A percentile compares a stretch with the other conserved stretches of the same genome.
Conservation (phyloP, 2,113 vertebrate genomes). For the Piaya cayana region DNA sequence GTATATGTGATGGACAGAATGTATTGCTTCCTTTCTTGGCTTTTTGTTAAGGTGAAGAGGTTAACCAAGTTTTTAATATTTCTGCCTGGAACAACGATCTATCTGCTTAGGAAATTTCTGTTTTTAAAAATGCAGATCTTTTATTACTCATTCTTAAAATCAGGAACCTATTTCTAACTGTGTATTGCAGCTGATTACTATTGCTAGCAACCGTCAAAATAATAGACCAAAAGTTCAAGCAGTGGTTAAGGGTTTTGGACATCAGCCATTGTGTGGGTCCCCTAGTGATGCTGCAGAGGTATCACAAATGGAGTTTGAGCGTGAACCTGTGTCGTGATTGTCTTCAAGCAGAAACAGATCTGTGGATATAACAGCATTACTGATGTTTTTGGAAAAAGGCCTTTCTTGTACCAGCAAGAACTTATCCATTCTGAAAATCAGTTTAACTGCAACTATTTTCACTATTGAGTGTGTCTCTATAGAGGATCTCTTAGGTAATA, state of each 20-base stretch:
- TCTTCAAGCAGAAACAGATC: background rate
- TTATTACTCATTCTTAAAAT: background rate
- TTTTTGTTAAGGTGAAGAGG: background rate
- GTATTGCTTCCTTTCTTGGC: background rate
- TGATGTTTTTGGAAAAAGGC: background rate
- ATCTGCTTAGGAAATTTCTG: background rate
- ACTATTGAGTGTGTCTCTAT: background rate
- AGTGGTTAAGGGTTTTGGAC: background rate
- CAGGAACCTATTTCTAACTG: background rate
- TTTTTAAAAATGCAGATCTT: background rate
- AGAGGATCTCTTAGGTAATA: background rate
- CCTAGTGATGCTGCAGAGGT: background rate
- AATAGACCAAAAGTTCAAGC: background rate
- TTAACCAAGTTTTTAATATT: conserved; percentile 34
- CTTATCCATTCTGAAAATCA: background rate
- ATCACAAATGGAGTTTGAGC: background rate
- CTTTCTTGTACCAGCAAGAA: background rate
- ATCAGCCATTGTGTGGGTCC: background rate
- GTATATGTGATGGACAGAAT: background rate
- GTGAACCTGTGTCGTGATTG: background rate
- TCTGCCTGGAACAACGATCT: background rate
- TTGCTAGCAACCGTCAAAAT: background rate
- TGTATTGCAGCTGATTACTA: background rate
- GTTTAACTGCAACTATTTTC: background rate
- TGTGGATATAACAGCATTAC: background rate